These are phyloP conservation scores for Atopsyche davidsoni DNA, from an alignment of 1,140 invertebrate species.

Conservation along the genomic window DNA sequence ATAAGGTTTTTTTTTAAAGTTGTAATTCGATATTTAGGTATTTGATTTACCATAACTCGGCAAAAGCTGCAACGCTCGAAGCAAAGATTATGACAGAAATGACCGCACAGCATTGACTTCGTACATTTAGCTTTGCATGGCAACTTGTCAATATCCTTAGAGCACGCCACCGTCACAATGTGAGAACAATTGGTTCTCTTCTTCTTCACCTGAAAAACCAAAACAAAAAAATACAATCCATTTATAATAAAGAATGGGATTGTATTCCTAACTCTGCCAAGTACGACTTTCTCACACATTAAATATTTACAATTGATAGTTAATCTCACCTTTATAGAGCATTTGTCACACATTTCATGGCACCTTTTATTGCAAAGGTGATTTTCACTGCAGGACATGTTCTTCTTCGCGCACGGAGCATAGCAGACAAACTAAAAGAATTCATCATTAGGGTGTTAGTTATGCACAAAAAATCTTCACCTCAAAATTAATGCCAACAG, in stretches of 20 bases:
- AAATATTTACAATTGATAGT: not conserved
- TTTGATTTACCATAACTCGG: conserved; percentile 9
- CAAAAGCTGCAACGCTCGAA: conserved; percentile 9
- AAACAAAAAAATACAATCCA: not conserved
- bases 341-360: conserved; percentile 46
- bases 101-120: conserved; percentile 13
- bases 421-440: conserved; percentile 47
- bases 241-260: not conserved
- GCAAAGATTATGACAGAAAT: conserved; percentile 18
- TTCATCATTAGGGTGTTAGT: too few relatives aligned
- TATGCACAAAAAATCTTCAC: too few relatives aligned
- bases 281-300: not conserved
- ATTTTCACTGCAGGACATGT: conserved; percentile 39
- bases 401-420: conserved; percentile 42
- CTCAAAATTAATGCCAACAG: too few relatives aligned
- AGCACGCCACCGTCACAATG: conserved; percentile 8
- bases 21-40: too few relatives aligned
- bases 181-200: conserved; percentile 17
- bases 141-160: conserved; percentile 9
- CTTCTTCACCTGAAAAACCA: conserved; percentile 19
- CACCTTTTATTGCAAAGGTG: conserved; percentile 48
- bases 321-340: conserved; percentile 38
- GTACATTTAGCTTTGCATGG: conserved; percentile 17
- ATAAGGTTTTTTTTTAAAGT: too few relatives aligned
- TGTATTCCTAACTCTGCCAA: too few relatives aligned